Percentiles rank a stretch among this genome's conserved stretches.
phyloP scores from a whole-genome alignment of 2,888 invertebrate species.

The Morpho deidamia region DNA sequence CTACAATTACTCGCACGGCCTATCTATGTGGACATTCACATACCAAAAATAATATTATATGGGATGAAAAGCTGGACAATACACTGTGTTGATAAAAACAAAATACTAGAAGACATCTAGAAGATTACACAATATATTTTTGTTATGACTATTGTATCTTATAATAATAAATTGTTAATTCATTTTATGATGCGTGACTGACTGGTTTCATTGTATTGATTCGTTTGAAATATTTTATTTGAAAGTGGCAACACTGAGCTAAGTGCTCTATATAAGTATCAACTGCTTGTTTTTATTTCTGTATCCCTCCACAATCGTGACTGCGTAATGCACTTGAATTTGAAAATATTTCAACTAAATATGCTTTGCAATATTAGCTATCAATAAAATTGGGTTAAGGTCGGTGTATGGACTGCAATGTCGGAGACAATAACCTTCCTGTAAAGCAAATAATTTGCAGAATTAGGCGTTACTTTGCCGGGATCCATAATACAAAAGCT shows the following conservation, averaged over 20 bases:
- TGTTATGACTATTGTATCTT: slow-evolving; percentile 59
- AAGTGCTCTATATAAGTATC: slow-evolving; percentile 32
- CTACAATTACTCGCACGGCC: slow-evolving; percentile 49
- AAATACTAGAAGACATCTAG: slow-evolving; percentile 35
- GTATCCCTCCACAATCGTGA: background rate
- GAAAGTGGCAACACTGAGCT: slow-evolving; percentile 23
- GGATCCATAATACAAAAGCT: no score
- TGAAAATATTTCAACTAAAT: no score
- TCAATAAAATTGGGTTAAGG: no score
- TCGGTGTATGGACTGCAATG: no score
- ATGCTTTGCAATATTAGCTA: no score
- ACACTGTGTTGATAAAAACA: slow-evolving; percentile 38
- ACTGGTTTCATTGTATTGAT: slow-evolving; percentile 62
- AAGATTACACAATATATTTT: slow-evolving; percentile 66
- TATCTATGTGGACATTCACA: slow-evolving; percentile 58
- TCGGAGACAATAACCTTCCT: no score
- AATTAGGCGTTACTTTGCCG: no score
- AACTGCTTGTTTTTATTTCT: slow-evolving; percentile 31
- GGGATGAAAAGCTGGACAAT: slow-evolving; percentile 42
- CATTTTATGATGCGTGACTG: slow-evolving; percentile 54
- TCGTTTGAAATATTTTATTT: slow-evolving; percentile 31
- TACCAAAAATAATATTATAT: slow-evolving; percentile 61
- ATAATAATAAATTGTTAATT: slow-evolving; percentile 63
- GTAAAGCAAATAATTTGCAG: no score
- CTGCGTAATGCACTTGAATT: no score